Percentiles rank a stretch among this genome's conserved stretches.
Evolutionary conservation across 2,797 vertebrate species (phyloP).

Genomic region (Sphenodon punctatus): DNA sequence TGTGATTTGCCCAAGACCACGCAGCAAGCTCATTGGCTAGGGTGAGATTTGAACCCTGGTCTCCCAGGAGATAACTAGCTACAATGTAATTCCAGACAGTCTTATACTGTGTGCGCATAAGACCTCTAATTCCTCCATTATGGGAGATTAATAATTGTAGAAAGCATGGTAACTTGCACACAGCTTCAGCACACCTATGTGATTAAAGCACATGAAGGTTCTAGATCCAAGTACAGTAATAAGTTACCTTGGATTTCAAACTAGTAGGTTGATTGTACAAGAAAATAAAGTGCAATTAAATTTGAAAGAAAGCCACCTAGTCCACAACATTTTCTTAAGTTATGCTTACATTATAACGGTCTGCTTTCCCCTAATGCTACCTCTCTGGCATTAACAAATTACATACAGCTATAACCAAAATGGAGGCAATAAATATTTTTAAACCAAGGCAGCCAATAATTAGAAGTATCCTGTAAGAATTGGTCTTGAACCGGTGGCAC

Average conservation of each 20-base stretch:
- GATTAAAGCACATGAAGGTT: no score
- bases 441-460: neutral
- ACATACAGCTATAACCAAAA: neutral
- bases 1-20: no score
- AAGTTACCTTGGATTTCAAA: neutral
- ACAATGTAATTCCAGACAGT: no score
- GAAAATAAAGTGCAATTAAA: neutral
- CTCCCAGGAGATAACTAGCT: no score
- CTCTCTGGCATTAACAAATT: rapidly evolving
- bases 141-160: no score
- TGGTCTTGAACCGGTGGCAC: no score
- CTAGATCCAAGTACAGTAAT: neutral
- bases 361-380: rapidly evolving
- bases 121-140: no score
- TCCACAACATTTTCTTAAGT: neutral
- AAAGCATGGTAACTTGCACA: no score
- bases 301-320: neutral
- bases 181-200: no score
- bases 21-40: no score
- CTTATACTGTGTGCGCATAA: no score
- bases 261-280: neutral
- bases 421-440: rapidly evolving
- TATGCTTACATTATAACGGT: neutral
- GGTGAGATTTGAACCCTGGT: no score
- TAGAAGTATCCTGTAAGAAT: rapidly evolving